phyloP scores from a whole-genome alignment of 2,888 invertebrate species.

The Rotaria magnacalcarata region DNA sequence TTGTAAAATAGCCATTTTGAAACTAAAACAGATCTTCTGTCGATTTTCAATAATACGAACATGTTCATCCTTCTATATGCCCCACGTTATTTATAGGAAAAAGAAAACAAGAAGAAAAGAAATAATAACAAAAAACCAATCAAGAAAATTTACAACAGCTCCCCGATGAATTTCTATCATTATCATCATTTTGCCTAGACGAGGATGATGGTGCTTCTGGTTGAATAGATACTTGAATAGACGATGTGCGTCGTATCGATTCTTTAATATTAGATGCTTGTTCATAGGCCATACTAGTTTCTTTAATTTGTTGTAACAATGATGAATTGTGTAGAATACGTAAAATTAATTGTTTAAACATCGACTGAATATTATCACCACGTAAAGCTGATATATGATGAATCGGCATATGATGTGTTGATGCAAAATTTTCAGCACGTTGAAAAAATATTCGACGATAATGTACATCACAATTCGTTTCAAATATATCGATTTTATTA shows the following conservation, averaged over 20 bases:
- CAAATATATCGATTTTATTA: conserved; percentile 31
- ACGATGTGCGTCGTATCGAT: neutral
- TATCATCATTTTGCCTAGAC: neutral
- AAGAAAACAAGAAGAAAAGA: neutral
- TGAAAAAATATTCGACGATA: neutral
- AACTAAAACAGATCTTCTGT: too few relatives aligned
- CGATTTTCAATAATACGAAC: too few relatives aligned
- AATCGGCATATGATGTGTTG: neutral
- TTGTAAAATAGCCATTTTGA: too few relatives aligned
- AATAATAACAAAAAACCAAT: neutral
- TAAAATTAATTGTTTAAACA: conserved; percentile 33
- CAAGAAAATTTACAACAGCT: neutral
- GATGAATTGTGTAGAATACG: neutral
- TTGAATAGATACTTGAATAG: neutral
- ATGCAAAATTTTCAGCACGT: conserved; percentile 12
- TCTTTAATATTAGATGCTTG: neutral
- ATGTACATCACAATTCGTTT: neutral
- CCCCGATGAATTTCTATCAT: neutral
- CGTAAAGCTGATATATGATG: neutral
- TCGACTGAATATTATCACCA: conserved; percentile 3
- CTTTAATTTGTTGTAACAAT: neutral
- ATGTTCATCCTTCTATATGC: neutral
- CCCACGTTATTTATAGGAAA: neutral
- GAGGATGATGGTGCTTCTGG: neutral
- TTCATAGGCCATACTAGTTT: neutral